Percentiles rank a stretch among this genome's conserved stretches.
phyloP scores from a whole-genome alignment of 1,140 invertebrate species.

The Augochlora pura region DNA sequence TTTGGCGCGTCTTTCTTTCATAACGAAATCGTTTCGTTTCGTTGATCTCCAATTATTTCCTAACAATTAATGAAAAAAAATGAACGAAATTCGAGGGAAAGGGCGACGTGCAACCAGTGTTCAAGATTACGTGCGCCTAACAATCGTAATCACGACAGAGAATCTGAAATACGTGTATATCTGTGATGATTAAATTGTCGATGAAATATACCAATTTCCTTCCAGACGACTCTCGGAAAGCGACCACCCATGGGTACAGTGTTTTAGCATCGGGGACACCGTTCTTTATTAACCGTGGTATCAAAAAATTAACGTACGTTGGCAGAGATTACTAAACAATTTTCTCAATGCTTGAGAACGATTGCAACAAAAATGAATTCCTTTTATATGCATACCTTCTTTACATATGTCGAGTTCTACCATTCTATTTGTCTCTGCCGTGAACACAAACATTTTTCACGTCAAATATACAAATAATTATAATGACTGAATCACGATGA shows the following conservation, averaged over 20 bases:
- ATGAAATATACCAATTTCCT: neutral
- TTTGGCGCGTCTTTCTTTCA: neutral
- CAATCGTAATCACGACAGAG: constrained; percentile 14
- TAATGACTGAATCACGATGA: no score
- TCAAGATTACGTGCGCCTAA: constrained; percentile 20
- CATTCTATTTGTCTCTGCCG: no score
- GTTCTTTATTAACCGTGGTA: neutral
- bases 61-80: constrained; percentile 21
- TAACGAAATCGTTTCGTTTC: constrained; percentile 34
- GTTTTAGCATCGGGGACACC: neutral
- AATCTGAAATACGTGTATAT: neutral
- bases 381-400: no score
- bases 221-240: neutral
- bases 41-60: constrained; percentile 44
- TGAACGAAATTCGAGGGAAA: neutral
- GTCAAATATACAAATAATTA: no score
- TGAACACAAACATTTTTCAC: no score
- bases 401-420: no score
- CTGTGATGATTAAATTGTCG: neutral
- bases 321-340: no score
- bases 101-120: constrained; percentile 51
- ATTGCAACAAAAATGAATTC: no score
- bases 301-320: no score
- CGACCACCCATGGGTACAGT: neutral
- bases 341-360: no score